phyloP scores from a whole-genome alignment of 1,140 invertebrate species.

The Lethrus apterus region DNA sequence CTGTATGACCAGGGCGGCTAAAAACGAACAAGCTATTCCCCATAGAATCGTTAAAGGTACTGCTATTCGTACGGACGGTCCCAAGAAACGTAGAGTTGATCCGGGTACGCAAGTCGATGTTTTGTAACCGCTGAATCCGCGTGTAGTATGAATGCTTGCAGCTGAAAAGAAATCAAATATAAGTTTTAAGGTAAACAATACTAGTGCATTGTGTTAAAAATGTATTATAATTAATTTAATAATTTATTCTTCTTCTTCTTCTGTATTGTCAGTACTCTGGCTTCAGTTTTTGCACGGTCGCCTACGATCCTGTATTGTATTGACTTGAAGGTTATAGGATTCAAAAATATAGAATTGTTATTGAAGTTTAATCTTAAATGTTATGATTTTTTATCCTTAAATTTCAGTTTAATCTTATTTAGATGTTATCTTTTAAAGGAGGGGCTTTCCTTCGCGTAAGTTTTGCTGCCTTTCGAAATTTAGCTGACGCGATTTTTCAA shows the following conservation, averaged over 20 bases:
- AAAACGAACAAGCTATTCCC: slow-evolving; percentile 43
- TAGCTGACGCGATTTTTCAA: no score
- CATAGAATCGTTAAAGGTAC: slow-evolving; percentile 45
- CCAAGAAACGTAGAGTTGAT: slow-evolving; percentile 45
- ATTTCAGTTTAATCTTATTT: no score
- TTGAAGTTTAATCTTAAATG: no score
- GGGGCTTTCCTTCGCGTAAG: no score
- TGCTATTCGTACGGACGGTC: slow-evolving; percentile 39
- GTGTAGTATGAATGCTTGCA: slow-evolving; percentile 41
- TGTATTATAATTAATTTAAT: neutral
- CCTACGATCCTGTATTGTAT: no score
- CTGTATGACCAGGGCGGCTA: slow-evolving; percentile 43
- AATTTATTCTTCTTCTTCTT: neutral
- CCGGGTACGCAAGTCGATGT: slow-evolving; percentile 43
- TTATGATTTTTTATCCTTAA: no score
- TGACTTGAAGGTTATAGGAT: neutral
- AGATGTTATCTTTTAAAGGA: no score
- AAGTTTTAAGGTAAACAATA: neutral
- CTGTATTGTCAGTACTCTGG: no score
- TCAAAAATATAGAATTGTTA: no score
- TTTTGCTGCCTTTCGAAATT: no score
- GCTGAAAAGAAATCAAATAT: slow-evolving; percentile 30
- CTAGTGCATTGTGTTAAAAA: no score
- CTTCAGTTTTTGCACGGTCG: no score
- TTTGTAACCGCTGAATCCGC: slow-evolving; percentile 41